phyloP scores from a whole-genome alignment of 2,888 invertebrate species.

The Epirrhoe alternata region DNA sequence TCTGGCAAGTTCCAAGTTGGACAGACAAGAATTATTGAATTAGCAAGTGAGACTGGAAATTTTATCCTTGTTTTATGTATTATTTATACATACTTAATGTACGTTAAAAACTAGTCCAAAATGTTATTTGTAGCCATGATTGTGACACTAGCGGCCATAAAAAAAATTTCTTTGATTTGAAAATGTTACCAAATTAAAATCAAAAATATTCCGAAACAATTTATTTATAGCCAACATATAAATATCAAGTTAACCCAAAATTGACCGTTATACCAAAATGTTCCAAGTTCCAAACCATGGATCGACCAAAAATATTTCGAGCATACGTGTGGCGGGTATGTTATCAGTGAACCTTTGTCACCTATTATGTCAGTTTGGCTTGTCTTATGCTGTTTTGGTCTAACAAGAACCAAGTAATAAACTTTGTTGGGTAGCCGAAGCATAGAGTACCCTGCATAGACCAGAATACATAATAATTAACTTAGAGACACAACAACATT shows the following conservation, averaged over 20 bases:
- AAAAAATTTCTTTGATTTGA: too few relatives aligned
- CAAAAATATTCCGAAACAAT: too few relatives aligned
- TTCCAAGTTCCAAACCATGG: neutral
- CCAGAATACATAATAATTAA: slow-evolving; percentile 2
- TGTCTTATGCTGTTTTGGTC: neutral
- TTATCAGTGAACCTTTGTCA: neutral
- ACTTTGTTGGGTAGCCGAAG: neutral
- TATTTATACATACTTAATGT: too few relatives aligned
- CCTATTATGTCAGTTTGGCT: neutral
- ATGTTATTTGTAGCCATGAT: too few relatives aligned
- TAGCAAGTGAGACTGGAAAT: slow-evolving; percentile 9
- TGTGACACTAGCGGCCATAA: too few relatives aligned
- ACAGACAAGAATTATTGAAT: slow-evolving; percentile 16
- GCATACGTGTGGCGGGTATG: neutral
- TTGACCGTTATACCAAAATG: neutral
- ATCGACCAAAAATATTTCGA: neutral
- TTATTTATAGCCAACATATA: neutral
- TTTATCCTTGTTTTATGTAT: too few relatives aligned
- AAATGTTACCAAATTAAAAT: too few relatives aligned
- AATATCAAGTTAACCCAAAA: neutral
- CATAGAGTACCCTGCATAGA: neutral
- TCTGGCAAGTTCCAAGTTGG: slow-evolving; percentile 14
- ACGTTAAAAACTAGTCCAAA: too few relatives aligned
- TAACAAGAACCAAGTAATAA: neutral
- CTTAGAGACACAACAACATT: too few relatives aligned